Conservation (phyloP, 2,113 vertebrate species). For the Electrona antarctica region DNA sequence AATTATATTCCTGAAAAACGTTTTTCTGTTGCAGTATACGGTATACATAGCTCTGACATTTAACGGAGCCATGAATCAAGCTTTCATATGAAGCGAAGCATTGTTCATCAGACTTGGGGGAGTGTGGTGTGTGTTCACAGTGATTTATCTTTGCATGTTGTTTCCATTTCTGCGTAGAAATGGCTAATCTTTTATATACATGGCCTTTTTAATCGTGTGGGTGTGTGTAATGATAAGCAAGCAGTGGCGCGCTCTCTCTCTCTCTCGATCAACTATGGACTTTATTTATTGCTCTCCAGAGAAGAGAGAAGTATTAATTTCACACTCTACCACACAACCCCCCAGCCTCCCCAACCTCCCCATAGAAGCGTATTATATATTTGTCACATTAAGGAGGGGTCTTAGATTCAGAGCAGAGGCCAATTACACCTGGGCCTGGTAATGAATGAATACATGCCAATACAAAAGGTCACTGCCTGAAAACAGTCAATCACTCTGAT, state of each 20-base stretch:
- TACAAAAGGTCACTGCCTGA: slow-evolving; percentile 52
- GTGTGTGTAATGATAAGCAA: slow-evolving; percentile 43
- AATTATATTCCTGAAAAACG: neutral
- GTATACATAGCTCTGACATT: slow-evolving; percentile 7
- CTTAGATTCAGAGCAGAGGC: slow-evolving; percentile 49
- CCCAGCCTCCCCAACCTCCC: slow-evolving; percentile 4
- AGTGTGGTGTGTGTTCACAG: neutral
- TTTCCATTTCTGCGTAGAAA: slow-evolving; percentile 47
- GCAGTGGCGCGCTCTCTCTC: slow-evolving; percentile 31
- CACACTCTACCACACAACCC: slow-evolving; percentile 67
- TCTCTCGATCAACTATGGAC: slow-evolving; percentile 48
- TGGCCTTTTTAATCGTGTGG: slow-evolving; percentile 48
- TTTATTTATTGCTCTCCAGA: slow-evolving; percentile 63
- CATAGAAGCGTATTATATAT: slow-evolving; percentile 54
- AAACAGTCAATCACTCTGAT: slow-evolving; percentile 38
- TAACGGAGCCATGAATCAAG: slow-evolving; percentile 19
- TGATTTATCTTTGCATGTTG: slow-evolving; percentile 44
- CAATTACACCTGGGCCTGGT: slow-evolving; percentile 54
- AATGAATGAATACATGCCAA: slow-evolving; percentile 47
- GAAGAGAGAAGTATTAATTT: slow-evolving; percentile 66
- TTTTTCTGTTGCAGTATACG: neutral
- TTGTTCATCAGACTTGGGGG: slow-evolving; percentile 5
- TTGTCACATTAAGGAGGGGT: slow-evolving; percentile 56
- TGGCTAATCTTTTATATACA: slow-evolving; percentile 21
- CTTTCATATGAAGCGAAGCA: neutral